These are phyloP conservation scores for Psilopsiagon aymara DNA, from an alignment of 2,113 vertebrate species.

Conservation along the genomic window DNA sequence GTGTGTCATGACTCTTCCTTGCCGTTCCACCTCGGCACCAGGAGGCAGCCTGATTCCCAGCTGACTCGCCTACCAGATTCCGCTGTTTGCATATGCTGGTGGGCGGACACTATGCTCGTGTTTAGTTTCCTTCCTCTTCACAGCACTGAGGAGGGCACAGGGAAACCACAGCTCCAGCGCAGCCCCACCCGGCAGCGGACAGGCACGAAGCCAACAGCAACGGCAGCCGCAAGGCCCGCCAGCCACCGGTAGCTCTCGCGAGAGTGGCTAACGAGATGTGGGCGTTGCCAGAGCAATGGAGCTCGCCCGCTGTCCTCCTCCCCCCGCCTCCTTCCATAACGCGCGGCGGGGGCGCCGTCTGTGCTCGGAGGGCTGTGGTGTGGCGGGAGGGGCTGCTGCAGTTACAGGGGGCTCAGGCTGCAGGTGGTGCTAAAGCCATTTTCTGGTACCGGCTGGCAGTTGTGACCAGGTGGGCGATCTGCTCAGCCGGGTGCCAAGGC, in stretches of 20 bases:
- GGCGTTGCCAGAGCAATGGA: too few species aligned
- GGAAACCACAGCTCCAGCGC: not conserved
- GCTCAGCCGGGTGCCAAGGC: not conserved
- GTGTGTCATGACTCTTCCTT: not conserved
- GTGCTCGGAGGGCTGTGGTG: too few species aligned
- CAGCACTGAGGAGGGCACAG: not conserved
- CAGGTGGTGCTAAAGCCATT: not conserved
- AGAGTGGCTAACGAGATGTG: not conserved
- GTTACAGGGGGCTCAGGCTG: not conserved
- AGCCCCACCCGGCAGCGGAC: accelerated
- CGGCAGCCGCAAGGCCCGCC: accelerated
- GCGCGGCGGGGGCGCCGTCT: not conserved
- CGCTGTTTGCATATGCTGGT: not conserved
- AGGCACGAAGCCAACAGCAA: accelerated
- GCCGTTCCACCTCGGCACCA: not conserved
- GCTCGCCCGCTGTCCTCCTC: too few species aligned
- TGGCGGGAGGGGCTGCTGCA: too few species aligned
- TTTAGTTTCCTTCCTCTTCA: not conserved
- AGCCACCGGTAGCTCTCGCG: not conserved
- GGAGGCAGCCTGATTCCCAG: not conserved
- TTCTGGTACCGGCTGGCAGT: not conserved
- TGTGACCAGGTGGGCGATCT: not conserved
- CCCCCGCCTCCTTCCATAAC: not conserved
- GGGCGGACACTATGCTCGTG: not conserved
- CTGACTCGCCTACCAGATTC: not conserved